phyloP scores from a whole-genome alignment of 2,888 invertebrate species.

The Geotrupes spiniger region DNA sequence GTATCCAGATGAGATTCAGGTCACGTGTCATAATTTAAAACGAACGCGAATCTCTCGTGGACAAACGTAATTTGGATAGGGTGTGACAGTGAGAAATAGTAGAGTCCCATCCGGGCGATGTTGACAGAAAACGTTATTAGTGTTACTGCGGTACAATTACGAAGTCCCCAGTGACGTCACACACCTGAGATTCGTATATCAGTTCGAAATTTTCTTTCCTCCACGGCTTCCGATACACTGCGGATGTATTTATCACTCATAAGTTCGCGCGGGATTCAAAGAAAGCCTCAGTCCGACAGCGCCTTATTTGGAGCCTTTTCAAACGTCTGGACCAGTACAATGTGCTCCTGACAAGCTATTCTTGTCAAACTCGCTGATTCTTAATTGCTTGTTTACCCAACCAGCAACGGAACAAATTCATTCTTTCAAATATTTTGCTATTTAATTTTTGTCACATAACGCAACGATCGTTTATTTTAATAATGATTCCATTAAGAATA shows the following conservation, averaged over 20 bases:
- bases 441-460: conserved; percentile 31
- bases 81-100: conserved; percentile 48
- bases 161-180: conserved; percentile 19
- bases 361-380: conserved; percentile 42
- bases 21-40: conserved; percentile 39
- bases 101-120: conserved; percentile 43
- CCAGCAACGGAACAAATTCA: conserved; percentile 36
- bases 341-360: conserved; percentile 42
- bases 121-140: conserved; percentile 40
- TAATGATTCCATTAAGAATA: too few relatives aligned
- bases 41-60: conserved; percentile 40
- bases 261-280: conserved; percentile 34
- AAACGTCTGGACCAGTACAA: conserved; percentile 39
- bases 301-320: conserved; percentile 33
- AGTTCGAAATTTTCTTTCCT: too few relatives aligned
- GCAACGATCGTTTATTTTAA: conserved; percentile 15
- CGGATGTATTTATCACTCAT: conserved; percentile 40
- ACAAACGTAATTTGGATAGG: conserved; percentile 46
- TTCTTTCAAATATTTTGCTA: conserved; percentile 35
- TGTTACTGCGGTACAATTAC: conserved; percentile 17
- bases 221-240: conserved; percentile 12
- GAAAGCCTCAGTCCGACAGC: conserved; percentile 30
- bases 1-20: conserved; percentile 27
- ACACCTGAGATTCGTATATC: neutral
- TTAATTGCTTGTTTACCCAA: conserved; percentile 43